These are phyloP conservation scores for Triplophysa yarkandensis DNA, from an alignment of 2,797 vertebrate species.

Conservation along the genomic window DNA sequence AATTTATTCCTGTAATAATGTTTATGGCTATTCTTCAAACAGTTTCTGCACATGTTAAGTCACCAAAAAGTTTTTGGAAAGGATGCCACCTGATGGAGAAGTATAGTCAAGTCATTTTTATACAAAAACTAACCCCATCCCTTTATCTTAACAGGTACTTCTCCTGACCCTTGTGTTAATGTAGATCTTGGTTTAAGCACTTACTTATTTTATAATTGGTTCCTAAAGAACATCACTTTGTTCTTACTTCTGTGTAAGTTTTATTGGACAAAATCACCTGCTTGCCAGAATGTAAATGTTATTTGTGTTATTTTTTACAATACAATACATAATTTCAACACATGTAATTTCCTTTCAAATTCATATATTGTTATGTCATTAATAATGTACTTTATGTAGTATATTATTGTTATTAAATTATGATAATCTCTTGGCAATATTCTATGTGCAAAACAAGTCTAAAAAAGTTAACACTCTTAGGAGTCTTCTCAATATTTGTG, in stretches of 20 bases:
- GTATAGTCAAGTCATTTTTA: not conserved
- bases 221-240: too few relatives aligned
- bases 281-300: too few relatives aligned
- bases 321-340: not conserved
- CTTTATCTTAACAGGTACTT: too few relatives aligned
- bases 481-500: too few relatives aligned
- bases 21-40: too few relatives aligned
- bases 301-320: not conserved
- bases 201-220: too few relatives aligned
- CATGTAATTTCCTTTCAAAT: not conserved
- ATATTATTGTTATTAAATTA: not conserved
- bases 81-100: constrained; percentile 12
- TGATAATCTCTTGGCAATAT: not conserved
- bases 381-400: not conserved
- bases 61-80: not conserved
- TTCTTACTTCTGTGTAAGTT: too few relatives aligned
- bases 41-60: not conserved
- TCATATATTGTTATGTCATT: not conserved
- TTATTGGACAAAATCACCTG: too few relatives aligned
- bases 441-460: not conserved
- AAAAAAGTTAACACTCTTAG: not conserved
- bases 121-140: too few relatives aligned
- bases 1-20: not conserved
- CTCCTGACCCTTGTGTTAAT: too few relatives aligned
- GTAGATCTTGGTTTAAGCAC: too few relatives aligned